Base-by-base conservation (phyloP, 2,888 invertebrate genomes). In the Apodemia mormo region DNA sequence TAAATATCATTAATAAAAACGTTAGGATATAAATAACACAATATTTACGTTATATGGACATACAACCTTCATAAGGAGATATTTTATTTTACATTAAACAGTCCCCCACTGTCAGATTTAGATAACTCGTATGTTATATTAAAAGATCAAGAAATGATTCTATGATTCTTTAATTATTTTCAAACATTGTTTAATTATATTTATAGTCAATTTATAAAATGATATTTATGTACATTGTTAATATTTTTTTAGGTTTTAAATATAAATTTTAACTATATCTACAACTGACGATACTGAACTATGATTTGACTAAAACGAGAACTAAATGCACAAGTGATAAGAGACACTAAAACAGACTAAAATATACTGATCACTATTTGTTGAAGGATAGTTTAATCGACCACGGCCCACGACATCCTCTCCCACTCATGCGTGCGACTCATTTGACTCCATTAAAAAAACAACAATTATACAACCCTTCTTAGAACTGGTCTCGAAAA, bases 11-110 rank as follows among this genome's bases (percentile, higher is more conserved):
- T 77, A 85, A 86, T 88, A 86, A 86, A 85, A 88, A 83, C 86
- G 86, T 88, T 88, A 87, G 83, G 81, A 82, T 86, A 88, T 86
- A 89, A 89, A 89, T 88, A 91, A 90, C 86, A 87, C 83, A 88
- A 86, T 87, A 85, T 81, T 87, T 88, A 90, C 82, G 82, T 87
- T 89, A 89, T 79, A 79, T 89, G 88, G 89, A 90, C 89, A 86
- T 89, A 91, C 91, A 92, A 91, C 91, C 90, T 91, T 91, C 83
- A 82, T 85, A 92, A 89, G 90, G 88, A 89, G 85, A 84, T 84
- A 83, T 61, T 30, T 30, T 61, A 73, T 81, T 83, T 81, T 81
- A 84, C 80, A 83, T 80, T 79, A 83, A 61, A 71, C 79, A 84
- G 82, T 86, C 86, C 85, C 85, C 81, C 77, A 79, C 76, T 77